Evolutionary conservation across 2,797 vertebrate genomes (phyloP).

Genomic region (Typhlichthys subterraneus): DNA sequence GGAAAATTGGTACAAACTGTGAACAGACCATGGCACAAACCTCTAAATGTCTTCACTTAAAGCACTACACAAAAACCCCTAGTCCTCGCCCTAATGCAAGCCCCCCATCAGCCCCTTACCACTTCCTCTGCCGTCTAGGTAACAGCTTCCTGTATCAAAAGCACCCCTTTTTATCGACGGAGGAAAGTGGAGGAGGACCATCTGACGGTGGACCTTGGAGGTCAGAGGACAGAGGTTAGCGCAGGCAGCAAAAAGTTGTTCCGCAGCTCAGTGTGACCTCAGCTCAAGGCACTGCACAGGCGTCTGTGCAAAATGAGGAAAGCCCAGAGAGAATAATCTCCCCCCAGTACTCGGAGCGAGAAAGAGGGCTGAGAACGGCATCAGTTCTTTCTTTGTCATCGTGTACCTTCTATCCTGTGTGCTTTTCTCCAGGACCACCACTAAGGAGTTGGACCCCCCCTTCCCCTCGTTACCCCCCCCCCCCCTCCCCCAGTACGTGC

Average conservation of each 20-base stretch:
- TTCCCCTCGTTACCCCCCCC: conserved; percentile 21
- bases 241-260: conserved; percentile 7
- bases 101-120: not conserved
- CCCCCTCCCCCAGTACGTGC: conserved; percentile 1
- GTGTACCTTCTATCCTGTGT: not conserved
- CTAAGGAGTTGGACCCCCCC: conserved; percentile 31
- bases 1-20: conserved; percentile 49
- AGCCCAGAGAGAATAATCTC: not conserved
- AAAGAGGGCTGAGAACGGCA: not conserved
- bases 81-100: conserved; percentile 11
- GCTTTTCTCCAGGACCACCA: conserved; percentile 13
- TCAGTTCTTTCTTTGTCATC: not conserved
- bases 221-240: conserved; percentile 19
- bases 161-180: conserved; percentile 27
- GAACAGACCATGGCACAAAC: conserved; percentile 48
- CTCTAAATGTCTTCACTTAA: conserved; percentile 8
- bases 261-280: conserved; percentile 13
- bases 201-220: not conserved
- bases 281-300: not conserved
- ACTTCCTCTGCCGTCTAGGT: conserved; percentile 25
- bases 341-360: not conserved
- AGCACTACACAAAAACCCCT: conserved; percentile 31
- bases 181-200: conserved; percentile 7
- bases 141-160: conserved; percentile 36
- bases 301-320: not conserved